Conservation (phyloP, 2,888 invertebrate genomes). For the Agriopis leucophaearia region DNA sequence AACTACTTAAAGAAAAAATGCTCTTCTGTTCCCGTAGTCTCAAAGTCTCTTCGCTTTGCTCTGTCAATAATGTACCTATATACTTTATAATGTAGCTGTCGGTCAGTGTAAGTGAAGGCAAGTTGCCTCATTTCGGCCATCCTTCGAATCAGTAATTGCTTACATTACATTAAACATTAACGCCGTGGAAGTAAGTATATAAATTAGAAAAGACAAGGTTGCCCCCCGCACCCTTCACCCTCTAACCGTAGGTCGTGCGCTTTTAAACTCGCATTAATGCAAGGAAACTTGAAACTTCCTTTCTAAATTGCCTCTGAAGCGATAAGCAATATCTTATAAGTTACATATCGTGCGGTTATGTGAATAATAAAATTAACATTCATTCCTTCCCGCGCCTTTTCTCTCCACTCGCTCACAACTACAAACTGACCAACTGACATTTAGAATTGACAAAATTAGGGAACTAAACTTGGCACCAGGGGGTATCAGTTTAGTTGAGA, state of each 20-base stretch:
- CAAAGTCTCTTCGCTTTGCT: too few species aligned
- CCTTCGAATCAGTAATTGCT: slow-evolving; percentile 30
- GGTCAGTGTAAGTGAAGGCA: not conserved
- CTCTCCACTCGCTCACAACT: not conserved
- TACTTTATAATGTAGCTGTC: not conserved
- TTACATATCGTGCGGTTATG: slow-evolving; percentile 6
- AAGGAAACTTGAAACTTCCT: slow-evolving; percentile 41
- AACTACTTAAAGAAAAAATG: too few species aligned
- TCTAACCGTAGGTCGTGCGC: slow-evolving; percentile 15
- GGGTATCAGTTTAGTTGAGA: not conserved
- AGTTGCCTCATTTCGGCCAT: slow-evolving; percentile 17
- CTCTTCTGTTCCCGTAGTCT: too few species aligned
- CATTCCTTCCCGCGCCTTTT: not conserved
- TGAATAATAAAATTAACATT: slow-evolving; percentile 1
- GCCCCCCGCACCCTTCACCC: slow-evolving; percentile 6
- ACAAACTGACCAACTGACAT: not conserved
- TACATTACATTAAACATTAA: slow-evolving; percentile 27
- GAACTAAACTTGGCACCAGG: not conserved
- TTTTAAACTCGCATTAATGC: slow-evolving; percentile 28
- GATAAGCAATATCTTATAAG: slow-evolving; percentile 12
- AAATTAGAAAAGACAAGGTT: slow-evolving; percentile 32
- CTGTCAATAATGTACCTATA: not conserved
- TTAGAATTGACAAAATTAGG: not conserved
- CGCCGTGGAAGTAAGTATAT: slow-evolving; percentile 26
- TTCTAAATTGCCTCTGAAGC: slow-evolving; percentile 30